Conservation (phyloP, 2,797 vertebrate species). For the Falco berigora region DNA sequence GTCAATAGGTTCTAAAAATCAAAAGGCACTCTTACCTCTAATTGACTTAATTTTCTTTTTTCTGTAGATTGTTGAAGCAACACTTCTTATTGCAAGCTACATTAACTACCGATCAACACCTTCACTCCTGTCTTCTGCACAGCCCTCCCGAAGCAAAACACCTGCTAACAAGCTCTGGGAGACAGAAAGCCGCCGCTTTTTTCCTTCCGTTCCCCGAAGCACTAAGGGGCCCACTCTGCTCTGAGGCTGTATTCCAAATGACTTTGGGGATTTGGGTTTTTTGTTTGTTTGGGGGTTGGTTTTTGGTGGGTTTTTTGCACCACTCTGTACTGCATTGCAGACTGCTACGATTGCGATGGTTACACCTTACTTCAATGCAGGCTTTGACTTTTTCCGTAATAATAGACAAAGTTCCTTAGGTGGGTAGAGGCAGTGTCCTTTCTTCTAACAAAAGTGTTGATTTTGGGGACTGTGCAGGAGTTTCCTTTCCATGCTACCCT, state of each 20-base stretch:
- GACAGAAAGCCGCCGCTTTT: slow-evolving; percentile 77
- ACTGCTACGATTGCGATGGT: neutral
- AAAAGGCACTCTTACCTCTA: slow-evolving; percentile 23
- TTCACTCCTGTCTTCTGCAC: slow-evolving; percentile 48
- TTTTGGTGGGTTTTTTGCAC: neutral
- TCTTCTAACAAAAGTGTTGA: neutral
- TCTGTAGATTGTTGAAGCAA: slow-evolving; percentile 87
- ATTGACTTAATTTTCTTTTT: slow-evolving; percentile 3
- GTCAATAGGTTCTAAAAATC: neutral
- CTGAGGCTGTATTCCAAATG: slow-evolving; percentile 67
- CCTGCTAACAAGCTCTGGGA: slow-evolving; percentile 74
- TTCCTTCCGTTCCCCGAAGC: slow-evolving; percentile 77
- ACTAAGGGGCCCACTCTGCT: slow-evolving; percentile 87
- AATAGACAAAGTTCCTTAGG: neutral
- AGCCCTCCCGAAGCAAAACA: slow-evolving; percentile 48
- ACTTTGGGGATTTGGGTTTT: neutral
- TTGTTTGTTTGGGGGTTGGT: neutral
- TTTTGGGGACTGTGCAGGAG: neutral
- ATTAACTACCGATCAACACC: slow-evolving; percentile 82
- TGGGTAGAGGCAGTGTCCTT: neutral
- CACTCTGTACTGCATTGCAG: neutral
- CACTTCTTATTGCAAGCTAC: slow-evolving; percentile 91
- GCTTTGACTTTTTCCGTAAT: neutral
- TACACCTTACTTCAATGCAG: neutral
- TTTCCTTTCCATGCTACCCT: neutral